A percentile compares a stretch with the other conserved stretches of the same genome.
Conservation (phyloP, 2,888 invertebrate genomes). For the Uropetala carovei region DNA sequence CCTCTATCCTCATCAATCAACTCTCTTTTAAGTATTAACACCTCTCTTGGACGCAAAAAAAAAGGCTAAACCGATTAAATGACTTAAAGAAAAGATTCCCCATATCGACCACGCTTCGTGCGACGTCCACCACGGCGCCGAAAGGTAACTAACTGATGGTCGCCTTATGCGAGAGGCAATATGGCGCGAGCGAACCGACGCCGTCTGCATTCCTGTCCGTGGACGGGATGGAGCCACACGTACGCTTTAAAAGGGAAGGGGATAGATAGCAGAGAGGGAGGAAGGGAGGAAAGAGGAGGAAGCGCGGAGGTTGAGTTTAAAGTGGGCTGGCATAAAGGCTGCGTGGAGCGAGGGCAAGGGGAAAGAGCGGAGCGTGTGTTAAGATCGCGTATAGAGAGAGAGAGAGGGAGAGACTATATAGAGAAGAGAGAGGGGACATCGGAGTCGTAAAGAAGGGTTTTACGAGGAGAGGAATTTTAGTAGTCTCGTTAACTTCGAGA, state of each 20-base stretch:
- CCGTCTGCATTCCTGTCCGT: neutral
- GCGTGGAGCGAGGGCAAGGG: neutral
- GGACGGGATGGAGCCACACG: neutral
- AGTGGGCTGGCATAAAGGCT: neutral
- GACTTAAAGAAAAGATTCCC: neutral
- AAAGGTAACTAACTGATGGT: neutral
- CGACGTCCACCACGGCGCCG: neutral
- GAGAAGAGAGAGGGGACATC: neutral
- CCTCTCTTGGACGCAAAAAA: neutral
- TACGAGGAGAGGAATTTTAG: conserved; percentile 60
- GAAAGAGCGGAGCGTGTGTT: conserved; percentile 6
- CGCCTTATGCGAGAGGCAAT: neutral
- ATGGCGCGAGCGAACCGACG: neutral
- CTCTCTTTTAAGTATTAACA: neutral
- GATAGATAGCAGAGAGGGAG: neutral
- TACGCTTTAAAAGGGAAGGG: neutral
- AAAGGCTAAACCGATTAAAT: too few relatives aligned
- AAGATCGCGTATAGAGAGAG: neutral
- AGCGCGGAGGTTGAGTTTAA: neutral
- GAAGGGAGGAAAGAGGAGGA: neutral
- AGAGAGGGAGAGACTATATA: neutral
- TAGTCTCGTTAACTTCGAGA: conserved; percentile 63
- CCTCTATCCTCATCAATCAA: neutral
- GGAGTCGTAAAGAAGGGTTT: conserved; percentile 49
- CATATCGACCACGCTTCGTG: neutral